These are phyloP conservation scores for Ligdia adustata DNA, from an alignment of 2,888 invertebrate species.

Conservation along the genomic window DNA sequence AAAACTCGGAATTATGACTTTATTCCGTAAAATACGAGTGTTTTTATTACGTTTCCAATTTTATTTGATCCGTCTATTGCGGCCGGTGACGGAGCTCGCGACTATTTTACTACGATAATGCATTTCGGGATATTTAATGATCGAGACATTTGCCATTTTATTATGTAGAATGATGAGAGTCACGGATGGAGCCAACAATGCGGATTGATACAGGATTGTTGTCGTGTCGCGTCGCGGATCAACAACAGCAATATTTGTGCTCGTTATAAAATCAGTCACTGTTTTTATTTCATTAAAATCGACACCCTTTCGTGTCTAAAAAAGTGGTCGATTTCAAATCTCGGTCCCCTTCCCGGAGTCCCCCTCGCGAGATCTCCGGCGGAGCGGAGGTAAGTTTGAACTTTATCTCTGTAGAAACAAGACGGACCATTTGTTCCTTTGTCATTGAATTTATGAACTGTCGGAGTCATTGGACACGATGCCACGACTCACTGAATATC, in stretches of 20 bases:
- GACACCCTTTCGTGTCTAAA: slow-evolving; percentile 35
- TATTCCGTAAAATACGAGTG: slow-evolving; percentile 52
- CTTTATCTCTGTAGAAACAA: slow-evolving; percentile 7
- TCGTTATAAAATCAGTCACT: slow-evolving; percentile 10
- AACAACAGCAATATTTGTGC: not conserved
- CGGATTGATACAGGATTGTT: not conserved
- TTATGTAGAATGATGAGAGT: slow-evolving; percentile 6
- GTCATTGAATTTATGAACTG: slow-evolving; percentile 43
- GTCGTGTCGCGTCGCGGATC: not conserved
- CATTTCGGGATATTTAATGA: slow-evolving; percentile 9
- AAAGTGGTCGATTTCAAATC: slow-evolving; percentile 25
- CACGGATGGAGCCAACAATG: not conserved
- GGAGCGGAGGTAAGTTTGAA: slow-evolving; percentile 5
- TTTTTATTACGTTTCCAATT: slow-evolving; percentile 50
- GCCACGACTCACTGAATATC: slow-evolving; percentile 42
- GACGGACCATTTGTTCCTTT: not conserved
- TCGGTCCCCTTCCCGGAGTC: not conserved
- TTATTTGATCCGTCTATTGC: slow-evolving; percentile 22
- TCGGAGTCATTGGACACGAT: slow-evolving; percentile 30
- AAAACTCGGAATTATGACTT: slow-evolving; percentile 47
- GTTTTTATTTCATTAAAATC: slow-evolving; percentile 32
- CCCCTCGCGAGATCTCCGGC: not conserved
- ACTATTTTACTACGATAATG: slow-evolving; percentile 11
- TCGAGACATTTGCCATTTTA: slow-evolving; percentile 3
- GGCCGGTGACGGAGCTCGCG: slow-evolving; percentile 6